Conservation (phyloP, 2,113 vertebrate species). For the Odontesthes bonariensis region DNA sequence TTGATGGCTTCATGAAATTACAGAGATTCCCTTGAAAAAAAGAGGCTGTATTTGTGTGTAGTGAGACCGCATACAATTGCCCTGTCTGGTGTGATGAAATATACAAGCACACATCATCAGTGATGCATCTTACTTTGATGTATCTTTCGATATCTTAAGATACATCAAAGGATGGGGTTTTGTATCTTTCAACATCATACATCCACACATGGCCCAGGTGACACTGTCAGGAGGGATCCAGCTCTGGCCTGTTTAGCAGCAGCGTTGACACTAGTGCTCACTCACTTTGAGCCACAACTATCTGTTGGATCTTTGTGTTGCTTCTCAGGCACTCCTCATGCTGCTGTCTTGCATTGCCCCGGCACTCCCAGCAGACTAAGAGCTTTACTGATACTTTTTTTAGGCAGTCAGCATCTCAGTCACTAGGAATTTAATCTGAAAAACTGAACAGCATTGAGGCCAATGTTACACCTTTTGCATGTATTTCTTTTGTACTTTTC, state of each 20-base stretch:
- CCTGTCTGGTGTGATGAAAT: not conserved
- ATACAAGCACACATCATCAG: not conserved
- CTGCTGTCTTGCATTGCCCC: constrained; percentile 27
- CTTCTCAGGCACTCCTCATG: constrained; percentile 22
- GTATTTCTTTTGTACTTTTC: not conserved
- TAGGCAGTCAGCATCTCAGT: constrained; percentile 5
- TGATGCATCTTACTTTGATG: constrained; percentile 3
- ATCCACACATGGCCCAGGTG: constrained; percentile 21
- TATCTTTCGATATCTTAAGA: constrained; percentile 7
- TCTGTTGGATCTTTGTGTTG: constrained; percentile 38
- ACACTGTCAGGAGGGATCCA: constrained; percentile 40
- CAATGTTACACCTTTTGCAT: not conserved
- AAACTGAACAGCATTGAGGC: not conserved
- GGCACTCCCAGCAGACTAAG: not conserved
- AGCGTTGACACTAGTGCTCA: constrained; percentile 6
- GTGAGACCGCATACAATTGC: not conserved
- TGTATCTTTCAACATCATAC: constrained; percentile 17
- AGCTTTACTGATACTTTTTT: constrained; percentile 33
- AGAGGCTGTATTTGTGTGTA: not conserved
- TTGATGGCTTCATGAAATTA: not conserved
- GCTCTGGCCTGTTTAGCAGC: constrained; percentile 25
- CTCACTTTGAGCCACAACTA: constrained; percentile 46
- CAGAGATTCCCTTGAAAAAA: constrained; percentile 4
- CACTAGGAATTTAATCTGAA: constrained; percentile 42
- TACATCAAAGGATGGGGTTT: not conserved